Evolutionary conservation across 1,140 invertebrate species (phyloP).

Genomic region (Zaprionus lachaisei): DNA sequence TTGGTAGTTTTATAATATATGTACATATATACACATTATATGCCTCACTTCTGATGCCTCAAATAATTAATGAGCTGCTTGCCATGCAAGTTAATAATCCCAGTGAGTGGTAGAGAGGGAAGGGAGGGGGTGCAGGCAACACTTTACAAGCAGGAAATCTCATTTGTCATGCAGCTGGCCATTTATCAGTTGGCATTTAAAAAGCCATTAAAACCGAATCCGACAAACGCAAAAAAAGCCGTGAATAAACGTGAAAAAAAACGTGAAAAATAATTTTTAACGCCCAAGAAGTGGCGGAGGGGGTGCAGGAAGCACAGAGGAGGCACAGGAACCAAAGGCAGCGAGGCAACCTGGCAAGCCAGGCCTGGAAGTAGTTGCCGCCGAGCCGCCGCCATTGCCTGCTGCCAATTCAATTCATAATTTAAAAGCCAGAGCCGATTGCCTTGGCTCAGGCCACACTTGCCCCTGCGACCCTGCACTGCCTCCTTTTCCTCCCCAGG

Average conservation of each 20-base stretch:
- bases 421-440: slow-evolving; percentile 70
- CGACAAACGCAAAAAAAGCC: slow-evolving; percentile 49
- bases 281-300: neutral
- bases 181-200: slow-evolving; percentile 83
- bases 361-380: neutral
- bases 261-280: slow-evolving; percentile 33
- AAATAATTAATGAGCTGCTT: slow-evolving; percentile 71
- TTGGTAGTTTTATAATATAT: slow-evolving; percentile 9
- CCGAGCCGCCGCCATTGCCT: neutral
- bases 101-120: neutral
- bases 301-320: neutral
- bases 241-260: slow-evolving; percentile 18
- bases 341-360: slow-evolving; percentile 38
- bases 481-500: neutral
- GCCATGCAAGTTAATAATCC: slow-evolving; percentile 68
- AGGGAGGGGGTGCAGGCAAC: slow-evolving; percentile 16
- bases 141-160: slow-evolving; percentile 70
- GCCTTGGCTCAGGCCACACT: slow-evolving; percentile 11
- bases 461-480: neutral
- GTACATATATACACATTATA: neutral
- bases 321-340: slow-evolving; percentile 33
- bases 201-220: slow-evolving; percentile 81
- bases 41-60: slow-evolving; percentile 48
- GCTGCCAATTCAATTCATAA: slow-evolving; percentile 77
- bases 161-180: slow-evolving; percentile 80